Conservation (phyloP, 2,113 vertebrate species). For the Misgurnus anguillicaudatus region DNA sequence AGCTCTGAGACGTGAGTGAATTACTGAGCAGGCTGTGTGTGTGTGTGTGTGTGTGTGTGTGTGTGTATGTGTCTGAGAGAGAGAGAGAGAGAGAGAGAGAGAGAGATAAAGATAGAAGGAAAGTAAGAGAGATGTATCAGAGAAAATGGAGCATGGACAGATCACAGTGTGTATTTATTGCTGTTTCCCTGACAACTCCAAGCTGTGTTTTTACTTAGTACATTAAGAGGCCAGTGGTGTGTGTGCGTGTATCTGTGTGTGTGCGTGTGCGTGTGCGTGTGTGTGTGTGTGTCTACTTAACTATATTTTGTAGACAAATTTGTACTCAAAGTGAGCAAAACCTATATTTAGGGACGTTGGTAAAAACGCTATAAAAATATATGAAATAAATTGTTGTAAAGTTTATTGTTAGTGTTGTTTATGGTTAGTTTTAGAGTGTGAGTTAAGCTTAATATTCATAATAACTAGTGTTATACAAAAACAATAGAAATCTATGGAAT, state of each 20-base stretch:
- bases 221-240: slow-evolving; percentile 18
- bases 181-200: slow-evolving; percentile 56
- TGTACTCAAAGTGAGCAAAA: too few relatives aligned
- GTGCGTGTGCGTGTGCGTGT: slow-evolving; percentile 22
- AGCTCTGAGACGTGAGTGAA: slow-evolving; percentile 47
- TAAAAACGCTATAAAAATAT: too few relatives aligned
- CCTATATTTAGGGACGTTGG: too few relatives aligned
- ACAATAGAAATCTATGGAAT: too few relatives aligned
- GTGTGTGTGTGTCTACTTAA: not conserved
- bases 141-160: slow-evolving; percentile 37
- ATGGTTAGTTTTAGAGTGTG: too few relatives aligned
- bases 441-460: too few relatives aligned
- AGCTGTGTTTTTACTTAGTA: slow-evolving; percentile 49
- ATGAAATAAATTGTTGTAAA: too few relatives aligned
- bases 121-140: slow-evolving; percentile 2
- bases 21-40: slow-evolving; percentile 41
- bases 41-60: not conserved
- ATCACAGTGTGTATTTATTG: slow-evolving; percentile 49
- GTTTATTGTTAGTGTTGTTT: too few relatives aligned
- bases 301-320: too few relatives aligned
- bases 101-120: not conserved
- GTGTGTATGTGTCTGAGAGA: not conserved
- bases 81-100: slow-evolving; percentile 10
- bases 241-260: slow-evolving; percentile 24
- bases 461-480: too few relatives aligned